A percentile compares a stretch with the other conserved stretches of the same genome.
Conservation (phyloP, 2,888 invertebrate species). For the Polyommatus icarus region DNA sequence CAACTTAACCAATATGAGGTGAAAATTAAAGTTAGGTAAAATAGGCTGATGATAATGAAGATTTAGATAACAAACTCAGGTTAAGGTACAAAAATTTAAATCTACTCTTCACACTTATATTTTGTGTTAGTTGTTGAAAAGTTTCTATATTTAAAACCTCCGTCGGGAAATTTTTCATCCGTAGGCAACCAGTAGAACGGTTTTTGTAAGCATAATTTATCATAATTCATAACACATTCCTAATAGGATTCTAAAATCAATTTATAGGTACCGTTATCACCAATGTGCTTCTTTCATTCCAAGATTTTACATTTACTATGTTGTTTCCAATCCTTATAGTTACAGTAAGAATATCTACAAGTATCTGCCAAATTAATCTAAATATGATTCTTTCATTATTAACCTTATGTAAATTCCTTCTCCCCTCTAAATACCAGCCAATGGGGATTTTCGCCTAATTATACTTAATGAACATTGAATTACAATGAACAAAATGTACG, state of each 20-base stretch:
- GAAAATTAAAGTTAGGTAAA: neutral
- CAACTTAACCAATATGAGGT: neutral
- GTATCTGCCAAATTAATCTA: neutral
- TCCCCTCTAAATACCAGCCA: neutral
- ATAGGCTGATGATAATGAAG: no score
- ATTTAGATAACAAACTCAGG: neutral
- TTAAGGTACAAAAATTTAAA: no score
- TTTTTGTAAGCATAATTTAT: no score
- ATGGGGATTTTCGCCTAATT: constrained; percentile 23
- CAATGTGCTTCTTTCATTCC: neutral
- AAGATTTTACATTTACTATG: neutral
- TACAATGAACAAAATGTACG: constrained; percentile 12
- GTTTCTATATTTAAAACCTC: neutral
- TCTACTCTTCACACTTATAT: neutral
- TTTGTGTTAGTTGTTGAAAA: neutral
- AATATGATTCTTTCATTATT: neutral
- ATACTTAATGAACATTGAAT: constrained; percentile 20
- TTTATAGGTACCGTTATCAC: no score
- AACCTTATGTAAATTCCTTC: neutral
- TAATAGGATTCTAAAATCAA: no score
- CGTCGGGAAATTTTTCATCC: neutral
- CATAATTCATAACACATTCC: no score
- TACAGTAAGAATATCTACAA: neutral
- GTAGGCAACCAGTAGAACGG: no score
- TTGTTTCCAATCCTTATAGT: neutral